Conservation (phyloP, 2,888 invertebrate genomes). For the Oasisia sp. region DNA sequence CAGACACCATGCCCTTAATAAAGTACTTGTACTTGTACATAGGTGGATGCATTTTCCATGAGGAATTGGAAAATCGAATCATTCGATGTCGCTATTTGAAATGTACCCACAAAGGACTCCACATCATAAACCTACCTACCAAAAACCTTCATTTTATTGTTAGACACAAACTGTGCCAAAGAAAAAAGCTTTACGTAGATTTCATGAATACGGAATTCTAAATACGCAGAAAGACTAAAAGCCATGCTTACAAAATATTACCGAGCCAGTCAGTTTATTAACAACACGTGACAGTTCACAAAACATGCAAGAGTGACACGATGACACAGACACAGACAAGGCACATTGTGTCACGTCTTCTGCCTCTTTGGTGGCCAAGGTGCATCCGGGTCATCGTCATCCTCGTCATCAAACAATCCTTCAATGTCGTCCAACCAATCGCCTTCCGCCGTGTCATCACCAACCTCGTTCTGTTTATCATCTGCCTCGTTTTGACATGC, state of each 20-base stretch:
- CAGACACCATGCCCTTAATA: no score
- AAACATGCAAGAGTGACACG: background rate
- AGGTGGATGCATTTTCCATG: no score
- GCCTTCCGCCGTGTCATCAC: background rate
- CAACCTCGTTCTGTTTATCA: background rate
- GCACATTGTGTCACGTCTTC: background rate
- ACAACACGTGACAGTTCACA: background rate
- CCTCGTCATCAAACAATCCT: background rate
- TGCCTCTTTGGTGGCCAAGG: background rate
- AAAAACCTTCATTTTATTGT: background rate
- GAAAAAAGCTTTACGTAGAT: background rate
- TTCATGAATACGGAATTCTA: background rate
- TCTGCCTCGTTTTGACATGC: background rate
- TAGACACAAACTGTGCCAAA: background rate
- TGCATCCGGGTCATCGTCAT: background rate
- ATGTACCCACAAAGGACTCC: no score
- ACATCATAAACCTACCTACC: background rate
- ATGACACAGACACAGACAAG: background rate
- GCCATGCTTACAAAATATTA: background rate
- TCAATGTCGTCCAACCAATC: slow-evolving; percentile 4
- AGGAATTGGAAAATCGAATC: no score
- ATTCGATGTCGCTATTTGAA: no score
- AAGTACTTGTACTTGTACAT: no score
- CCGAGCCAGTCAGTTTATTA: background rate
- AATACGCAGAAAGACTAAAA: background rate